These are phyloP conservation scores for Eulemur rufifrons DNA, from an alignment of 2,113 vertebrate genomes.

Conservation along the genomic window DNA sequence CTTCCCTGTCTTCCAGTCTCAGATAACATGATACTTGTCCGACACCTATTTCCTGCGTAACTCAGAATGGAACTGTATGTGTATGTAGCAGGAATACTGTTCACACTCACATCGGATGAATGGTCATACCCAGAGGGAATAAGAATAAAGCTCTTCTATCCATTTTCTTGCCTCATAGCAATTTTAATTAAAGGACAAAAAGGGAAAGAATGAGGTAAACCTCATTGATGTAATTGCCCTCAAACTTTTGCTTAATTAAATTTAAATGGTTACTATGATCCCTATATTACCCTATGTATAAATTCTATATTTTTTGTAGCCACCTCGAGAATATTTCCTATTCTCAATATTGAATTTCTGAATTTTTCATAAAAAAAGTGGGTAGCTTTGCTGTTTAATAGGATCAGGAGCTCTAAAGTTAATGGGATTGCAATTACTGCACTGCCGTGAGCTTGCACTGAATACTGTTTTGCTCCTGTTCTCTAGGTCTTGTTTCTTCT, in stretches of 20 bases:
- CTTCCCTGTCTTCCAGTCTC: background rate
- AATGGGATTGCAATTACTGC: background rate
- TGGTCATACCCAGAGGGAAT: background rate
- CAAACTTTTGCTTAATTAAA: slow-evolving; percentile 5
- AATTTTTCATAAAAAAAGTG: background rate
- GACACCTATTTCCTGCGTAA: background rate
- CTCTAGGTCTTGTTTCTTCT: background rate
- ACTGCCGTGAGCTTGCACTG: background rate
- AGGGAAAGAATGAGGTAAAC: background rate
- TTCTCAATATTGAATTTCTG: background rate
- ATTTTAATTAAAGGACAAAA: background rate
- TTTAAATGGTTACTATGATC: background rate
- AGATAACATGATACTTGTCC: background rate
- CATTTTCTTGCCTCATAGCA: background rate
- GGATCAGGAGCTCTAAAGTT: background rate
- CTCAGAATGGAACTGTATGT: background rate
- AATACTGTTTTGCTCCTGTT: background rate
- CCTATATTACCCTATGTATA: background rate
- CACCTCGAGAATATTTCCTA: background rate
- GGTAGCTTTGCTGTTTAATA: background rate
- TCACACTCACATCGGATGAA: background rate
- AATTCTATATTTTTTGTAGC: slow-evolving; percentile 5
- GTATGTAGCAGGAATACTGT: background rate
- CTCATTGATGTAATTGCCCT: background rate
- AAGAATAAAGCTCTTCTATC: background rate